These are phyloP conservation scores for Lydus trimaculatus DNA, from an alignment of 2,888 invertebrate genomes.

Conservation along the genomic window DNA sequence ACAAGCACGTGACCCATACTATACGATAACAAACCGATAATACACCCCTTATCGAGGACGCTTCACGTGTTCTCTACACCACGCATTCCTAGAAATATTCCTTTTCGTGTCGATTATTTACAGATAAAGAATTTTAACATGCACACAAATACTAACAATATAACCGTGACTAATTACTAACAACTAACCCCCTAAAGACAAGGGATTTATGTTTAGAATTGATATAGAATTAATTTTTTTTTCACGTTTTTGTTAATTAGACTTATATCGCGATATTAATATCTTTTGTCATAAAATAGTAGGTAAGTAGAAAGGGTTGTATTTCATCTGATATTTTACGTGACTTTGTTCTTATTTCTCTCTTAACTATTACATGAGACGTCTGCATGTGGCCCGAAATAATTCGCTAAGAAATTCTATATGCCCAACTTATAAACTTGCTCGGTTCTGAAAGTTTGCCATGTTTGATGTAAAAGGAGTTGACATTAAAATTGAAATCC, in stretches of 20 bases:
- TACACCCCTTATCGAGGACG: conserved; percentile 39
- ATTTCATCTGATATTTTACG: conserved; percentile 53
- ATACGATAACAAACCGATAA: conserved; percentile 48
- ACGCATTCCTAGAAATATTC: conserved; percentile 44
- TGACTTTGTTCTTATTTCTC: conserved; percentile 56
- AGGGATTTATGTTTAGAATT: not conserved
- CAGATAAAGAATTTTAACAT: conserved; percentile 42
- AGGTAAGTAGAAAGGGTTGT: conserved; percentile 38
- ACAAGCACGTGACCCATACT: conserved; percentile 47
- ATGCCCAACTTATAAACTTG: conserved; percentile 60
- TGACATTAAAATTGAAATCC: conserved; percentile 62
- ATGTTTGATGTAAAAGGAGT: conserved; percentile 62
- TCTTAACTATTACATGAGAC: conserved; percentile 56
- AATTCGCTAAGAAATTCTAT: conserved; percentile 59
- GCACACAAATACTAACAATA: conserved; percentile 21
- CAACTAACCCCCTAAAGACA: not conserved
- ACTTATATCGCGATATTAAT: not conserved
- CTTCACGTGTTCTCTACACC: conserved; percentile 32
- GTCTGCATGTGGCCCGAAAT: conserved; percentile 57
- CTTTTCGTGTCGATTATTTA: conserved; percentile 42
- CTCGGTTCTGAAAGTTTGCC: conserved; percentile 53
- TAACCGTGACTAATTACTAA: not conserved
- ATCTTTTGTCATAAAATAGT: not conserved
- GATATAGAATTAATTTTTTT: not conserved
- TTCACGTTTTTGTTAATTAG: not conserved